phyloP scores from a whole-genome alignment of 2,888 invertebrate species.

The Xylota segnis region DNA sequence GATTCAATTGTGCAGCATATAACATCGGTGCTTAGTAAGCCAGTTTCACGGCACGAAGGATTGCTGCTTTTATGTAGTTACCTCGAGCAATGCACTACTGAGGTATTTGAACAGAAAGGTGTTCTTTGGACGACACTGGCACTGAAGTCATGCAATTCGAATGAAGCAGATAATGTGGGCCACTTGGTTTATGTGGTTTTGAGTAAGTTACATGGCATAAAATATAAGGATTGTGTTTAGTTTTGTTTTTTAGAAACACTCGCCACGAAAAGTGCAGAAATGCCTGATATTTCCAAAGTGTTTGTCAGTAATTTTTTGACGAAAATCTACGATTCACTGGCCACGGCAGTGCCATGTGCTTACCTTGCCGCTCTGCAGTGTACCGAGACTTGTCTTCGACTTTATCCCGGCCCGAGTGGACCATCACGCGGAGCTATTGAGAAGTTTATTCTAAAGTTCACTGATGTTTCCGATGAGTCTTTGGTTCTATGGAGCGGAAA shows the following conservation, averaged over 20 bases:
- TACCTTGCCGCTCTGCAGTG: constrained; percentile 78
- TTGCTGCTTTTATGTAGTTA: constrained; percentile 77
- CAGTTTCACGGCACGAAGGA: constrained; percentile 77
- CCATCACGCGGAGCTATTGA: constrained; percentile 78
- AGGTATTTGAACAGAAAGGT: constrained; percentile 79
- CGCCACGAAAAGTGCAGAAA: constrained; percentile 77
- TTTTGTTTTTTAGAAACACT: constrained; percentile 76
- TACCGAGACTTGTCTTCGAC: constrained; percentile 79
- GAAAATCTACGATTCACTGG: constrained; percentile 79
- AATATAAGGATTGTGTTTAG: background rate
- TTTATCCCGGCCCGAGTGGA: constrained; percentile 80
- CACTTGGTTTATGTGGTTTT: constrained; percentile 77
- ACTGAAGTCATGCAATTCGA: constrained; percentile 79
- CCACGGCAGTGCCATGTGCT: constrained; percentile 60
- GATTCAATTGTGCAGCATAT: constrained; percentile 78
- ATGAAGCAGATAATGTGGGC: constrained; percentile 68
- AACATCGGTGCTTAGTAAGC: constrained; percentile 78
- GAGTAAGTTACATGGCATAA: constrained; percentile 46
- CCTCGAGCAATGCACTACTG: constrained; percentile 78
- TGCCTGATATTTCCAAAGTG: constrained; percentile 80
- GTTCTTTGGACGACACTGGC: constrained; percentile 78
- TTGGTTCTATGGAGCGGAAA: constrained; percentile 79
- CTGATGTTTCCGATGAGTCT: constrained; percentile 78
- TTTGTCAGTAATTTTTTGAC: constrained; percentile 78
- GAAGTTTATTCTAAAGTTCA: constrained; percentile 78